Base-by-base conservation (phyloP, 2,797 vertebrate genomes). In the Pangasius mekongensis region DNA sequence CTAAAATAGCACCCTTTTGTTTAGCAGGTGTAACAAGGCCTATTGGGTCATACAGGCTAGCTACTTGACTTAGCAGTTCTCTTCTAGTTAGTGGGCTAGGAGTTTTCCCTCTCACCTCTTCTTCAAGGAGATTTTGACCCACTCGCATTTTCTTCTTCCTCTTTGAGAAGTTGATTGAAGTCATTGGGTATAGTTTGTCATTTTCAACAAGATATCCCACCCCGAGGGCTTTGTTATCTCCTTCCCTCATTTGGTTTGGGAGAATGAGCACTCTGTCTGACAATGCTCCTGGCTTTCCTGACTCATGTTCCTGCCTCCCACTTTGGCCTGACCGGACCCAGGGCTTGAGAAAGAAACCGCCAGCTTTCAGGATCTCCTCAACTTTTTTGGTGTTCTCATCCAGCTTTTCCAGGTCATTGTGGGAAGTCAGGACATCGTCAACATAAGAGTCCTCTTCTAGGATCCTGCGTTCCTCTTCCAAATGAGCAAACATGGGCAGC, bases 1-100 rank as follows among this genome's bases (percentile, higher is more conserved):
- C 87, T 2, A 88, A 69, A 39, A 90, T 90, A 6, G 83, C 89
- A 22, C 87, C 77, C 84, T 90, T 77, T 24, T 88, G 89, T 22
- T 88, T 88, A 8, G n/a, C 7, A 52, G 83, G 66, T 30, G 83
- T 83, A 52, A 13, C 11, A 13, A 52, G 10, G 11, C 49, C 49
- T 13, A 52, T 52, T 52, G 49, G 49, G 49, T 52, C 49, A 52
- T 52, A 52, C 49, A 52, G 49, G 10, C 49, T 52, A 13, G 49
- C 49, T 52, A 52, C 49, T 52, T 52, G 49, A 13, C 49, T 52
- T 49, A 49, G 49, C 20, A 77, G 4, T 52, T 77, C 20, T 77
- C 74, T 77, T 27, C 47, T 74, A 24, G 39, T 77, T 11, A 47
- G 24, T 47, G 76, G 76, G 14, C 56, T n/a, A 14, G 76, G 76